Evolutionary conservation across 2,888 invertebrate genomes (phyloP).

Genomic region (Acanthosoma haemorrhoidale): DNA sequence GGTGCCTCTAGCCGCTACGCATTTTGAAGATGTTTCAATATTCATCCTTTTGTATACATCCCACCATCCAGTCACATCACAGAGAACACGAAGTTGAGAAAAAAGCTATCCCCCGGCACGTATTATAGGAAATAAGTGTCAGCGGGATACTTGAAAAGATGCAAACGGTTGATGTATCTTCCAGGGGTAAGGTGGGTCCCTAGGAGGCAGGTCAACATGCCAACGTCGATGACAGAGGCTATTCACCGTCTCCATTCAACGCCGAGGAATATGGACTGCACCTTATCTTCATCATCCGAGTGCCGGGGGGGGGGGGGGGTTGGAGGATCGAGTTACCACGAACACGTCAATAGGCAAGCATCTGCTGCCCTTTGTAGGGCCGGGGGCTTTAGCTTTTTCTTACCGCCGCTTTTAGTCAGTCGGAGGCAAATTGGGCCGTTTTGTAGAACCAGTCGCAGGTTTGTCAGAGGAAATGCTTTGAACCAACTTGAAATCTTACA

Average conservation of each 20-base stretch:
- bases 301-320: neutral
- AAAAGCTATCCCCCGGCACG: no score
- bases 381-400: neutral
- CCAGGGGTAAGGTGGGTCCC: neutral
- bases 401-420: slow-evolving; percentile 4
- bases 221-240: neutral
- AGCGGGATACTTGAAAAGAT: neutral
- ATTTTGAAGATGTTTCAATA: no score
- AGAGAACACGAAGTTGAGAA: no score
- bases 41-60: no score
- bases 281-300: slow-evolving; percentile 6
- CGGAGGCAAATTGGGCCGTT: neutral
- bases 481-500: no score
- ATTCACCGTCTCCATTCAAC: neutral
- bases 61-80: no score
- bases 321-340: slow-evolving; percentile 5
- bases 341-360: slow-evolving; percentile 3
- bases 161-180: slow-evolving; percentile 6
- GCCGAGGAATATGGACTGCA: neutral
- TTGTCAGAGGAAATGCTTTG: no score
- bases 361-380: neutral
- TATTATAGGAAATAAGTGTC: neutral
- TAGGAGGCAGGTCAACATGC: neutral
- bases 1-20: no score
- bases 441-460: neutral